A percentile compares a stretch with the other conserved stretches of the same genome.
These are phyloP conservation scores for Pseudomyrmex concolor DNA, from an alignment of 1,140 invertebrate genomes.

Conservation along the genomic window DNA sequence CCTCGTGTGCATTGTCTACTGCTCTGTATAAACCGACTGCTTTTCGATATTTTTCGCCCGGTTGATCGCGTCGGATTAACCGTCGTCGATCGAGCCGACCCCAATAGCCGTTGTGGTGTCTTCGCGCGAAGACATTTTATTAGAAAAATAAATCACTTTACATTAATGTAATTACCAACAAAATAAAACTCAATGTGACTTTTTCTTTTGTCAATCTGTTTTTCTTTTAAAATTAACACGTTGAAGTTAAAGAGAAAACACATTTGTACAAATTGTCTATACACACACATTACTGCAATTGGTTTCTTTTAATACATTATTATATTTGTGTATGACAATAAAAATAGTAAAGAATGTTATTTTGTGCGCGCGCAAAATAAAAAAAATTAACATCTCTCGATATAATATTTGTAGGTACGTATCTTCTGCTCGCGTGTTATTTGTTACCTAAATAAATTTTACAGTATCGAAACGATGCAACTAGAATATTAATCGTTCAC, in stretches of 20 bases:
- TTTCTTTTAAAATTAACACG: slow-evolving; percentile 1
- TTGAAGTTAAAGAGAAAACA: neutral
- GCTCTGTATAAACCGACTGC: slow-evolving; percentile 80
- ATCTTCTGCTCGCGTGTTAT: no score
- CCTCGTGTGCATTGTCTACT: slow-evolving; percentile 80
- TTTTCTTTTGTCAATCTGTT: neutral
- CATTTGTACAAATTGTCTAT: neutral
- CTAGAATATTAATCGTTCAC: neutral
- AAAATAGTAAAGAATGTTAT: no score
- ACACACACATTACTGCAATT: neutral
- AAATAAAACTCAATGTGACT: neutral
- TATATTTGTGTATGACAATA: no score
- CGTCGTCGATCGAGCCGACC: slow-evolving; percentile 32
- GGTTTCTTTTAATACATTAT: neutral
- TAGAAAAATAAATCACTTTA: slow-evolving; percentile 9
- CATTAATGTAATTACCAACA: neutral
- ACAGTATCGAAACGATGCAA: neutral
- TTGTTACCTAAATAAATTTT: neutral
- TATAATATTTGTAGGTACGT: no score
- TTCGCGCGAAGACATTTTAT: neutral
- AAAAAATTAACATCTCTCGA: neutral
- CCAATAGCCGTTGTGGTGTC: neutral
- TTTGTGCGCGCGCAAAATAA: neutral
- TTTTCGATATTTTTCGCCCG: slow-evolving; percentile 80
- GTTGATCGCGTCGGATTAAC: slow-evolving; percentile 50